Evolutionary conservation across 1,140 invertebrate genomes (phyloP).

Genomic region (Drosophila trapezifrons): DNA sequence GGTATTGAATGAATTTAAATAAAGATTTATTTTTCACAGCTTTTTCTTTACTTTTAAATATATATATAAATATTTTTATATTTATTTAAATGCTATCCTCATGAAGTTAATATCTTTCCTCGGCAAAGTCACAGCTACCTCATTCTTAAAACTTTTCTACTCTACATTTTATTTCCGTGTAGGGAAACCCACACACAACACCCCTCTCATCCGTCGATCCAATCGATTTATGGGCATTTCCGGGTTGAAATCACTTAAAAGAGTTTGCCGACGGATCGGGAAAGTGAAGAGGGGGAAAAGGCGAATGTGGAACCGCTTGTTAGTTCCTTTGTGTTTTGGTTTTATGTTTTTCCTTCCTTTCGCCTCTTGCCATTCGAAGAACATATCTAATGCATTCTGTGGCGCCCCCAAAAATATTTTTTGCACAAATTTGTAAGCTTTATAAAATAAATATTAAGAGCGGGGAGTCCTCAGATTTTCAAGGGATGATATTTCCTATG

Average conservation of each 20-base stretch:
- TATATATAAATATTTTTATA: too few species aligned
- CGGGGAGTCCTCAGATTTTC: constrained; percentile 25
- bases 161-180: background rate
- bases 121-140: background rate
- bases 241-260: constrained; percentile 81
- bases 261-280: constrained; percentile 34
- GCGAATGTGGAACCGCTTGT: constrained; percentile 47
- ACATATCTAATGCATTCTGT: constrained; percentile 42
- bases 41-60: background rate
- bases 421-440: constrained; percentile 76
- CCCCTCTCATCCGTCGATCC: constrained; percentile 11
- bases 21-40: too few species aligned
- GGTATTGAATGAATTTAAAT: too few species aligned
- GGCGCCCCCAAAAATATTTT: constrained; percentile 43
- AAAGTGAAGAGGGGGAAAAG: background rate
- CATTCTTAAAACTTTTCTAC: background rate
- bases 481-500: constrained; percentile 49
- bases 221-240: constrained; percentile 81
- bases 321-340: constrained; percentile 66
- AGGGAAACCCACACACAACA: constrained; percentile 16
- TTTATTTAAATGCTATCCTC: background rate
- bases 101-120: background rate
- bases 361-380: constrained; percentile 3
- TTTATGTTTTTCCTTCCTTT: constrained; percentile 51
- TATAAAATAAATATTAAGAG: constrained; percentile 72